These are phyloP conservation scores for Acipenser ruthenus DNA, from an alignment of 2,797 vertebrate genomes.

Conservation along the genomic window DNA sequence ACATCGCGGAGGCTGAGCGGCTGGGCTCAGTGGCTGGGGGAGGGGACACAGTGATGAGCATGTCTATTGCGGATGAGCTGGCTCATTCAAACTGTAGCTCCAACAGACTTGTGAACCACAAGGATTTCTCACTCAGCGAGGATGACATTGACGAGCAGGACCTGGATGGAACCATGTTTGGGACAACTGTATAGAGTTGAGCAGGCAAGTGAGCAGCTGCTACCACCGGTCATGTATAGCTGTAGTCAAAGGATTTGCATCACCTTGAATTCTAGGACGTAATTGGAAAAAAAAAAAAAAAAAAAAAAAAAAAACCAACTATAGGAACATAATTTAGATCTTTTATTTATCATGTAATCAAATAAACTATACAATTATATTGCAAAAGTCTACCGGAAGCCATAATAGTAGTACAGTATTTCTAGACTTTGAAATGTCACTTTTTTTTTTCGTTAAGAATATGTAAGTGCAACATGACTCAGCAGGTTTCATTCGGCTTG, in stretches of 20 bases:
- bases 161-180: conserved; percentile 51
- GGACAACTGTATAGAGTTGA: conserved; percentile 57
- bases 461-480: too few species aligned
- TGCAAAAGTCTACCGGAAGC: too few species aligned
- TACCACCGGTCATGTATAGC: conserved; percentile 3
- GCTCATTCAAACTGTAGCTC: conserved; percentile 39
- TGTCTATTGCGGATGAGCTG: conserved; percentile 29
- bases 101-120: conserved; percentile 41
- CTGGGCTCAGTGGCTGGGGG: conserved; percentile 40
- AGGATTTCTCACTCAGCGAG: conserved; percentile 49
- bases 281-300: too few species aligned
- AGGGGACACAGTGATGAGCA: conserved; percentile 18
- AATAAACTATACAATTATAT: too few species aligned
- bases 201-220: neutral
- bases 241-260: neutral
- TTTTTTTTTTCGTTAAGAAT: too few species aligned
- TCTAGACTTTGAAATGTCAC: too few species aligned
- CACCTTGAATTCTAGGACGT: too few species aligned
- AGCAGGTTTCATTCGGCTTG: too few species aligned
- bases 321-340: too few species aligned
- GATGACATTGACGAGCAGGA: conserved; percentile 48
- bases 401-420: too few species aligned
- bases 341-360: too few species aligned
- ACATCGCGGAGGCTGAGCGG: conserved; percentile 59
- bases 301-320: too few species aligned